These are phyloP conservation scores for Zosterops japonicus DNA, from an alignment of 2,113 vertebrate species.

Conservation along the genomic window DNA sequence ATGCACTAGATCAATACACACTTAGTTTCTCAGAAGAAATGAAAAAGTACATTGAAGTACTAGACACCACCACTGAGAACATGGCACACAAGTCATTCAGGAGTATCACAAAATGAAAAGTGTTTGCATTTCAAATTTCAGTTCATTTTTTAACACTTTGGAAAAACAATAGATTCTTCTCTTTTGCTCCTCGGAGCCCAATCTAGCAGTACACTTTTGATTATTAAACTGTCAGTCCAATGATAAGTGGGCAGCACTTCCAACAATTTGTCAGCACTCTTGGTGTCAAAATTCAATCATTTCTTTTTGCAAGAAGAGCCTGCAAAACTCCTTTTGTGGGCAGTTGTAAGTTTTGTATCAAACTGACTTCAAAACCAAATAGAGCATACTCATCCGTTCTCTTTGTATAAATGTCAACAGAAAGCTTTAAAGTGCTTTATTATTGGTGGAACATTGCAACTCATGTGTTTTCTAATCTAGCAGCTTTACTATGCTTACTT, in stretches of 20 bases:
- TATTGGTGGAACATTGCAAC: conserved; percentile 48
- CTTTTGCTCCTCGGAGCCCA: conserved; percentile 21
- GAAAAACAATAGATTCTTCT: not conserved
- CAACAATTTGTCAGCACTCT: conserved; percentile 75
- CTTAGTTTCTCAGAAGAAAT: not conserved
- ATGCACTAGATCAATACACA: not conserved
- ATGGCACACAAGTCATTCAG: not conserved
- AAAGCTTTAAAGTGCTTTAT: conserved; percentile 61
- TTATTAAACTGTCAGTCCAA: conserved; percentile 79
- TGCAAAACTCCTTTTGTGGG: conserved; percentile 46
- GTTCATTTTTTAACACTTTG: not conserved
- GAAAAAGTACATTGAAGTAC: accelerated
- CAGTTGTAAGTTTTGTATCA: conserved; percentile 35
- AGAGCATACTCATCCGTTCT: conserved; percentile 36
- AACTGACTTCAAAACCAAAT: conserved; percentile 41
- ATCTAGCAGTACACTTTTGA: conserved; percentile 43
- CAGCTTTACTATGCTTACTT: conserved; percentile 50
- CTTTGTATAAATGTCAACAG: conserved; percentile 44
- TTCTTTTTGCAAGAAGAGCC: conserved; percentile 54
- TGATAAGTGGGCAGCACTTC: conserved; percentile 74
- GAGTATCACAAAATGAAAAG: not conserved
- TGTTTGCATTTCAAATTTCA: not conserved
- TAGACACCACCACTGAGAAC: not conserved
- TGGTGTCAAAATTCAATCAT: conserved; percentile 74
- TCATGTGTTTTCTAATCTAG: conserved; percentile 54